Percentiles rank a stretch among this genome's conserved stretches.
phyloP scores from a whole-genome alignment of 35 echinoderm and acorn worm species.

The Lytechinus variegatus region DNA sequence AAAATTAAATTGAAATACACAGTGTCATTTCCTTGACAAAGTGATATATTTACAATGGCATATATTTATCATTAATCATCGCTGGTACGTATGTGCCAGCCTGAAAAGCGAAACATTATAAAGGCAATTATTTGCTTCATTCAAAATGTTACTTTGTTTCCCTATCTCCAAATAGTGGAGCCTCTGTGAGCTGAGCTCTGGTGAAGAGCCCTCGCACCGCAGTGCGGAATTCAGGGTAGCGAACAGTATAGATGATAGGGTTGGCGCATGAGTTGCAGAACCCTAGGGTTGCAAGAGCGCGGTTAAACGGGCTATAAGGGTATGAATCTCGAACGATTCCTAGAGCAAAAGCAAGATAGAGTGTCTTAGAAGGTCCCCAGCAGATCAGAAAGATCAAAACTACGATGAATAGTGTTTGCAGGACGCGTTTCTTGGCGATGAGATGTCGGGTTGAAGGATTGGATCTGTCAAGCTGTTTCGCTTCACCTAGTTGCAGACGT shows the following conservation, averaged over 20 bases:
- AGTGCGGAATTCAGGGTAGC: slow-evolving; percentile 41
- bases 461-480: background rate
- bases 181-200: background rate
- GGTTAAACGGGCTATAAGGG: background rate
- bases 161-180: background rate
- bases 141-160: background rate
- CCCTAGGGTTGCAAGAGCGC: background rate
- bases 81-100: too few relatives aligned
- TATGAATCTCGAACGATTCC: background rate
- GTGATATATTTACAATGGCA: too few relatives aligned
- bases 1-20: too few relatives aligned
- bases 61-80: too few relatives aligned
- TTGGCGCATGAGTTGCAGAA: slow-evolving; percentile 53
- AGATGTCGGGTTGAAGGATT: slow-evolving; percentile 14
- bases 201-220: background rate
- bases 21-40: too few relatives aligned
- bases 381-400: slow-evolving; percentile 56
- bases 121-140: too few relatives aligned
- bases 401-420: slow-evolving; percentile 51
- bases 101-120: too few relatives aligned
- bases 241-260: slow-evolving; percentile 30
- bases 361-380: slow-evolving; percentile 40
- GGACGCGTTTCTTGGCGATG: slow-evolving; percentile 10
- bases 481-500: background rate
- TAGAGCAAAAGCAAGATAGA: background rate